Evolutionary conservation across 2,888 invertebrate species (phyloP), one percentile per base, ranked within the genome.

Genomic region (Noctua pronuba): DNA sequence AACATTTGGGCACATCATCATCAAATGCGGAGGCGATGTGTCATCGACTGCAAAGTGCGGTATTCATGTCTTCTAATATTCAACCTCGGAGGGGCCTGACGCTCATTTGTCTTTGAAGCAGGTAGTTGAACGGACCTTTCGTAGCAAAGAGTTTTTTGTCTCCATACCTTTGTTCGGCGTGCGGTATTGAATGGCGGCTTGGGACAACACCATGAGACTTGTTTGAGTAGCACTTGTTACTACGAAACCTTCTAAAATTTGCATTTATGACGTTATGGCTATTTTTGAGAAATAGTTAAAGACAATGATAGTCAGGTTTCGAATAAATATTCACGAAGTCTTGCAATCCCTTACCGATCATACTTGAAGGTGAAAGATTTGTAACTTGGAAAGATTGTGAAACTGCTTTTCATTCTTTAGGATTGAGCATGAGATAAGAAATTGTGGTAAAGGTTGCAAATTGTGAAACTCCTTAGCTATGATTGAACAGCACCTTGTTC

Each of bases 121-220:
- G 96, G 96, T 96, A 96, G 95, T 92, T 92, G 89, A 89, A 88
- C 65, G 75, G 89, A 92, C 93, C 94, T 94, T 95, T 94, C 86
- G 93, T 90, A 90, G 90, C 86, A 84, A 87, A 88, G 82, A 74
- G 81, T 92, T 95, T 95, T 95, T 95, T 95, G 91, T 91, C 86
- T 86, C 73, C 81, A 88, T 82, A 92, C 93, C 93, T 94, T 95
- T 94, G 92, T 93, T 83, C 75, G 83, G 84, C 83, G 89, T 89
- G 88, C 82, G 58, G 85, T 75, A 87, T 90, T 93, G 92, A 93
- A 94, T 92, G 92, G 91, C 89, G 91, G 90, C 87, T 92, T 88
- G 86, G 85, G 86, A 79, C 78, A 77, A 85, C 86, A 89, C 83
- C 84, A 79, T 88, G 88, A 89, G 88, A 87, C 91, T 91, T 90